Base-by-base conservation (phyloP, 2,888 invertebrate genomes). In the Polyommatus icarus region DNA sequence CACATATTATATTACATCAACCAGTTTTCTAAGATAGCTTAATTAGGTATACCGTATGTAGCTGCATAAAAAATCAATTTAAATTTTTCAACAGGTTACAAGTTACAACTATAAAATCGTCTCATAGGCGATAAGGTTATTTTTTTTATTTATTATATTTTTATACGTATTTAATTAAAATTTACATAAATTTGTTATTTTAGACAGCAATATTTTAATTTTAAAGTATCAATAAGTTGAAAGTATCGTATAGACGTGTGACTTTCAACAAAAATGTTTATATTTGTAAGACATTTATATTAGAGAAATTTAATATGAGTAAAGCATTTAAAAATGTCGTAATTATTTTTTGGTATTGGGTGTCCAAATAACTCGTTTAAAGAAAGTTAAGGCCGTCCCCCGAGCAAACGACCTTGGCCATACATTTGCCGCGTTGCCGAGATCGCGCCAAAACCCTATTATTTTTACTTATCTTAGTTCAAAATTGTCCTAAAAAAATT, bases 81-180 rank as follows among this genome's bases (percentile, higher is more conserved):
- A 72, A 72, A 72, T n/a, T 40, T 29, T 67, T 67, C 29, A 67
- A 67, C 67, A 29, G 15, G 67, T 67, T 71, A 40, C 50, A 54
- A 18, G 54, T 0, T 54, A 72, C 71, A 71, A 40, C 75, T 46
- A 75, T 75, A 54, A 75, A 54, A 50, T 72, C 36, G 36, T 50
- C 15, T 1, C 46, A 15, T 24, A 46, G 46, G 20, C 40, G 46
- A 73, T 73, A 73, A 73, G 40, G 46, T 20, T 46, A 20, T 20
- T 73, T 46, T 73, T 15, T 73, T 46, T 73, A 73, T 73, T 46
- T 40, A 67, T 32, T 67, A 46, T 71, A 40, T n/a, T 75, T 29
- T 50, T 29, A 75, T 75, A 29, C 29, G 18, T 75, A 12, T 75
- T 54, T 75, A 75, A 29, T 75, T 20, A 18, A 18, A 24, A 29